phyloP scores from a whole-genome alignment of 2,797 vertebrate genomes.

The Hephaestus fuliginosus region DNA sequence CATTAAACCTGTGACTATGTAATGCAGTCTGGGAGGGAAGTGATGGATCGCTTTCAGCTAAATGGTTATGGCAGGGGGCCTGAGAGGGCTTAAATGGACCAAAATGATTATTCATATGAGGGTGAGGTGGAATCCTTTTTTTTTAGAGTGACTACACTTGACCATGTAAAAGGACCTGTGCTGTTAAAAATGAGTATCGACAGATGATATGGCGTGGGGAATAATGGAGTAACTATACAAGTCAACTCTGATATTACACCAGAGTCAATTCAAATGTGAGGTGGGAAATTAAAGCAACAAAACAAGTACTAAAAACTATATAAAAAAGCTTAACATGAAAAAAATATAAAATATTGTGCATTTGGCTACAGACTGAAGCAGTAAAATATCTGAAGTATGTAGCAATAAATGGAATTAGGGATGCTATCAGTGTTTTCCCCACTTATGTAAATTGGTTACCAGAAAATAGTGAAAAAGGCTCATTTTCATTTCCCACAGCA shows the following conservation, averaged over 20 bases:
- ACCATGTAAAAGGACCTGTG: slow-evolving; percentile 10
- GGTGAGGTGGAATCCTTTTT: slow-evolving; percentile 21
- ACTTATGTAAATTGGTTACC: neutral
- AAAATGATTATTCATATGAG: slow-evolving; percentile 44
- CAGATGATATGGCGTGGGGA: neutral
- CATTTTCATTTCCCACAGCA: neutral
- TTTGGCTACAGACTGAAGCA: neutral
- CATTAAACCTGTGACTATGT: slow-evolving; percentile 63
- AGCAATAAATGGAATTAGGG: neutral
- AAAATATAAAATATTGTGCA: neutral
- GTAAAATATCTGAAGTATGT: neutral
- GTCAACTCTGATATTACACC: neutral
- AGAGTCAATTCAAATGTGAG: neutral
- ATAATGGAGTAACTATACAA: neutral
- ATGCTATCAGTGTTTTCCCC: neutral
- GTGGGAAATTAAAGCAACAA: neutral
- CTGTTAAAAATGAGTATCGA: slow-evolving; percentile 4
- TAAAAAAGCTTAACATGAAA: neutral
- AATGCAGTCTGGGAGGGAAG: slow-evolving; percentile 48
- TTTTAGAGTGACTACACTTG: slow-evolving; percentile 11
- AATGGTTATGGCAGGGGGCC: slow-evolving; percentile 45
- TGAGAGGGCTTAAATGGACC: slow-evolving; percentile 49
- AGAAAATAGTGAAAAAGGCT: neutral
- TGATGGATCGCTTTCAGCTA: slow-evolving; percentile 58
- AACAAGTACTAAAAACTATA: neutral